Evolutionary conservation across 2,113 vertebrate genomes (phyloP), one percentile per base, ranked within the genome.

Genomic region (Isichthys henryi): DNA sequence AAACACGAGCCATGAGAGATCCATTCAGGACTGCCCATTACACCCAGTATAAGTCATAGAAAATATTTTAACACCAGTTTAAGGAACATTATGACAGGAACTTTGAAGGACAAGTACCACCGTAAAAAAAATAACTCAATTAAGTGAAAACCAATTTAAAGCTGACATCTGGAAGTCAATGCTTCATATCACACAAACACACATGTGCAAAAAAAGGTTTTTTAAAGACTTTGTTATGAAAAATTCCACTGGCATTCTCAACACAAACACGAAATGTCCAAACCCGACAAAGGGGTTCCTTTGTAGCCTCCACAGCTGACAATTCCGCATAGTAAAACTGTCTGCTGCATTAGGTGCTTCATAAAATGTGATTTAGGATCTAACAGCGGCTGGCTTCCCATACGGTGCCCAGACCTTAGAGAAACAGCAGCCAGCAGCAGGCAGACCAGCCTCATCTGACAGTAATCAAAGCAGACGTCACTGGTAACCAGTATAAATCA

Each of bases 331-430:
- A 90, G 90, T 92, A 91, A 90, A 94, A 94, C 27, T 56, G 58
- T 93, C 91, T 89, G 89, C 87, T 90, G 90, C 56, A 56, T 91
- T 91, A 91, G 86, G 92, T 82, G 70, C 89, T 91, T 89, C 92
- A 90, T 91, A 92, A 94, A 93, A 94, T 62, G 2, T 9, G 70
- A 90, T 90, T 87, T 87, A 90, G 92, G 82, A 39, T 70, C 92
- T 91, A 91, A 93, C 15, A 91, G 93, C 90, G 93, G 74, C 82
- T 58, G 90, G 88, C 62, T 89, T 93, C 88, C 90, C 93, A 90
- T 43, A 23, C 35, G 15, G 23, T 48, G 27, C 45, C 3, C 62
- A 77, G 23, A n/a, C 83, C 46, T 50, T 10, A 86, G 13, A 50
- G 23, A 13, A 50, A 48, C 74, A 39, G 5, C 35, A 39, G 35